Conservation (phyloP, 2,797 vertebrate species). For the Gymnopithys bicolor region DNA sequence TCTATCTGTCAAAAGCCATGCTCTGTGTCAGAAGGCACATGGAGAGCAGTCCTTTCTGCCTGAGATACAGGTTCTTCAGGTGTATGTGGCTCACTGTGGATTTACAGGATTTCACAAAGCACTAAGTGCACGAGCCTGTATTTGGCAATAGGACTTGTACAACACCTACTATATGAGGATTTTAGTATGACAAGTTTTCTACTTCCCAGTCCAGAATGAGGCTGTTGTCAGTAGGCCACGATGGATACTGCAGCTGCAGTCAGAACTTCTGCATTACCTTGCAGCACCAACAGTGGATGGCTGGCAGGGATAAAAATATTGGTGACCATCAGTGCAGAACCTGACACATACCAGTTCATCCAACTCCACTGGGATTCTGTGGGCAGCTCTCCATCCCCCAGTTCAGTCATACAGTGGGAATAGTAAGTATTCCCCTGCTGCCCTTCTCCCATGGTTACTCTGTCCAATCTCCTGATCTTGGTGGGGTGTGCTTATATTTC, state of each 20-base stretch:
- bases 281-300: neutral
- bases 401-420: neutral
- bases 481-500: neutral
- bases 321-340: neutral
- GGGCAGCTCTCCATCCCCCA: neutral
- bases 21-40: neutral
- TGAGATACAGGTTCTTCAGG: neutral
- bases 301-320: neutral
- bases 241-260: neutral
- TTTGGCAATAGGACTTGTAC: neutral
- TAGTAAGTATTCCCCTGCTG: neutral
- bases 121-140: neutral
- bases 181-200: neutral
- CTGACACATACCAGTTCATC: neutral
- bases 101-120: neutral
- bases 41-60: neutral
- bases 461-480: neutral
- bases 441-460: neutral
- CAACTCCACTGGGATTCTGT: neutral
- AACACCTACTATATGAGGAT: rapidly evolving
- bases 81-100: neutral
- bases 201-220: neutral
- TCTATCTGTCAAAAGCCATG: neutral
- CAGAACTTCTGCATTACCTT: neutral
- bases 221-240: neutral